Evolutionary conservation across 1,140 invertebrate genomes (phyloP).

Genomic region (Papilio dardanus): DNA sequence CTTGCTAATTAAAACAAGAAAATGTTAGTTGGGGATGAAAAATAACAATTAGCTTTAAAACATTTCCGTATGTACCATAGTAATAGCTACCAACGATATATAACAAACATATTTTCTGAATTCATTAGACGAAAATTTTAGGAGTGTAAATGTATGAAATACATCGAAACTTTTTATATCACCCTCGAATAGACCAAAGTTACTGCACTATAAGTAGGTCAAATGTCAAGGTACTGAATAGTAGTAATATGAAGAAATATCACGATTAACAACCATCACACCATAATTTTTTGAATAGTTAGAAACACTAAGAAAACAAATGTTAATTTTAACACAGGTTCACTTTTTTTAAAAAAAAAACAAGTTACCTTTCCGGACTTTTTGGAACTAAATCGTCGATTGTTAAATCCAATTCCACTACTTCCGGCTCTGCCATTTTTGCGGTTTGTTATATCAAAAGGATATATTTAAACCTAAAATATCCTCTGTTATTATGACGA

Average conservation of each 20-base stretch:
- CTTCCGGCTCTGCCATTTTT: constrained; percentile 77
- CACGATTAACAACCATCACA: neutral
- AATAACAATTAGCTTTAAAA: neutral
- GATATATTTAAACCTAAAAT: constrained; percentile 45
- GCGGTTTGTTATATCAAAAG: constrained; percentile 52
- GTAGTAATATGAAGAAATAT: neutral
- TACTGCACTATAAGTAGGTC: constrained; percentile 59
- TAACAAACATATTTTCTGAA: neutral
- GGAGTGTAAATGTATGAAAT: neutral
- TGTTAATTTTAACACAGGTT: neutral
- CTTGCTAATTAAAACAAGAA: neutral
- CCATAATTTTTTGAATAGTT: neutral
- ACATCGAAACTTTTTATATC: neutral
- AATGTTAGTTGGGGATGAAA: too few species aligned
- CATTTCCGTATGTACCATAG: neutral
- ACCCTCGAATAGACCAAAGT: neutral
- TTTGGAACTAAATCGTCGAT: constrained; percentile 80
- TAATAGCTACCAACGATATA: neutral
- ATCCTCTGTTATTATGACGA: constrained; percentile 64
- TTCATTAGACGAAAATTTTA: neutral
- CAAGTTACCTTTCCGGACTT: constrained; percentile 75
- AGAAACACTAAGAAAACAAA: neutral
- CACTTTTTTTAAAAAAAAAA: neutral
- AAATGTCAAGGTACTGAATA: constrained; percentile 61
- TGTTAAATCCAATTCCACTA: constrained; percentile 73